phyloP scores from a whole-genome alignment of 2,888 invertebrate genomes.

The Mystacides longicornis region DNA sequence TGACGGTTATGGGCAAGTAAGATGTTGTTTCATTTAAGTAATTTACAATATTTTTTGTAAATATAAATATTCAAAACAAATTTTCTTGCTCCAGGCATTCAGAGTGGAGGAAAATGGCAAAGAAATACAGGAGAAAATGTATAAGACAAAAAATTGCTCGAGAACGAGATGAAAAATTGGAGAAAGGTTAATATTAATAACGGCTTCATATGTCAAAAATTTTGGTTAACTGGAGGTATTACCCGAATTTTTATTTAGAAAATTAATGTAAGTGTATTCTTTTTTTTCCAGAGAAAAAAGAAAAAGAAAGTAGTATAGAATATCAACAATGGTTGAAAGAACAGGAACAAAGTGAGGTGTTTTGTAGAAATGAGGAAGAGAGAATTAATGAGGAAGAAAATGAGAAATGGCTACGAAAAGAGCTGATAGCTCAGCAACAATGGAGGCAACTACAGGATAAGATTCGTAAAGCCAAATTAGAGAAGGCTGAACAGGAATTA shows the following conservation, averaged over 20 bases:
- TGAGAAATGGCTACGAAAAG: conserved; percentile 60
- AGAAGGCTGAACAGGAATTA: conserved; percentile 53
- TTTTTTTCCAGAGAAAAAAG: conserved; percentile 34
- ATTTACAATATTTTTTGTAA: too few relatives aligned
- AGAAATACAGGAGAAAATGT: conserved; percentile 62
- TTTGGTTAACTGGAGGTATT: not conserved
- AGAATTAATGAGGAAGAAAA: conserved; percentile 50
- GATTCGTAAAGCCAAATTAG: conserved; percentile 47
- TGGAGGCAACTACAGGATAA: conserved; percentile 56
- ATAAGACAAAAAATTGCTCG: conserved; percentile 54
- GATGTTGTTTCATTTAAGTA: too few relatives aligned
- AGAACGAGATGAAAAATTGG: conserved; percentile 4
- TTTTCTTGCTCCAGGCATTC: too few relatives aligned
- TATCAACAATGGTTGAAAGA: conserved; percentile 49
- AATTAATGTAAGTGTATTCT: not conserved
- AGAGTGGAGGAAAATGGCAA: conserved; percentile 66
- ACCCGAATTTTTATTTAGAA: not conserved
- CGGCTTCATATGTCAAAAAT: not conserved
- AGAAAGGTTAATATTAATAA: not conserved
- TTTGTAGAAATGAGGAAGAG: conserved; percentile 49
- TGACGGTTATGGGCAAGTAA: too few relatives aligned
- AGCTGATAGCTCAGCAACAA: conserved; percentile 54
- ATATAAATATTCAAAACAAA: too few relatives aligned
- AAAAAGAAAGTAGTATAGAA: conserved; percentile 37
- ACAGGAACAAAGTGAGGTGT: conserved; percentile 46